Base-by-base conservation (phyloP, 2,113 vertebrate genomes). In the Parotia lawesii region DNA sequence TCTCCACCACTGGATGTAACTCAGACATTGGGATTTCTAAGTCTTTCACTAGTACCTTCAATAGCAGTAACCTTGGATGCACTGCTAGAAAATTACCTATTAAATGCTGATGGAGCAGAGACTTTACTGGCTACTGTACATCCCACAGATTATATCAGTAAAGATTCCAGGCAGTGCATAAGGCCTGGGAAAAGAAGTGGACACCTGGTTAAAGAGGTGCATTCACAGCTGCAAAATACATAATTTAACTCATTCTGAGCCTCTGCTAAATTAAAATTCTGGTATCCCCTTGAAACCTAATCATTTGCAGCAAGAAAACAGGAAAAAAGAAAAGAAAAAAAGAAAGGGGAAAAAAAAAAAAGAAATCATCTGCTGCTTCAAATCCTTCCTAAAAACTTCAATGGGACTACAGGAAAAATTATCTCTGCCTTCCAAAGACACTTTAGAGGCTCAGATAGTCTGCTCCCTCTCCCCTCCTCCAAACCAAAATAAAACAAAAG, bases 401-500 rank as follows among this genome's bases (percentile, higher is more conserved):
- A 2, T 7, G 7, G 21, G 35, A 72, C 29, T 60, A 65, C 45
- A 91, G 53, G 56, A 87, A 76, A 79, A 95, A 35, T 15, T 1
- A 7, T 13, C 35, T 67, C 48, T 73, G 51, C 44, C 69, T 85
- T 82, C 31, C 73, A 65, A 51, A 81, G 83, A 37, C 7, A 50
- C 31, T 79, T 72, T 0, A 19, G 10, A 61, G 58, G 21, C 54
- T 82, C 25, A 42, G 50, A 51, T 9, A 48, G 27, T 47, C 51
- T 44, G 35, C 15, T 51, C 50, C 57, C 18, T n/a, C 71, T 89
- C 64, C 78, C 70, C 54, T 75, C 78, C 74, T 62, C 82, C 75
- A 73, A 56, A 89, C 10, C 3, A 4, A 72, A 91, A 38, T 38
- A 64, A 94, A 91, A 94, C 81, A 95, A 95, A 95, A 94, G 93